Percentiles rank a stretch among this genome's conserved stretches.
Evolutionary conservation across 1,140 invertebrate genomes (phyloP).

Genomic region (Caenorhabditis briggsae): DNA sequence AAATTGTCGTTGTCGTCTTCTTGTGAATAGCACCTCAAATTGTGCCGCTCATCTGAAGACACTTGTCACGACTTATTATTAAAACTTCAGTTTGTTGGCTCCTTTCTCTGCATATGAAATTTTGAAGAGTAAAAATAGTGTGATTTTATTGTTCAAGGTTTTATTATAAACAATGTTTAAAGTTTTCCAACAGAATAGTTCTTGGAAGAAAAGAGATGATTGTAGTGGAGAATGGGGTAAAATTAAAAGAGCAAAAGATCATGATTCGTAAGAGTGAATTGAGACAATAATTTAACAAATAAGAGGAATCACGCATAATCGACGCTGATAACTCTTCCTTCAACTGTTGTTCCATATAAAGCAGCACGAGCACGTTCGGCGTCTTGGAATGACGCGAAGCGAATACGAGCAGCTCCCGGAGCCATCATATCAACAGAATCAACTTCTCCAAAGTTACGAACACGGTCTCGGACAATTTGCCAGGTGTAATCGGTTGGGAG

Average conservation of each 20-base stretch:
- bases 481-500: constrained; percentile 77
- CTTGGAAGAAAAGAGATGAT: neutral
- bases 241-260: constrained; percentile 24
- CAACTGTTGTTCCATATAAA: constrained; percentile 71
- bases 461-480: constrained; percentile 76
- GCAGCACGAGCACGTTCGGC: constrained; percentile 71
- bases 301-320: constrained; percentile 69
- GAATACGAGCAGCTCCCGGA: constrained; percentile 75
- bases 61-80: constrained; percentile 53
- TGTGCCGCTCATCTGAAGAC: constrained; percentile 51
- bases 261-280: constrained; percentile 10
- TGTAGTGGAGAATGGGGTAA: neutral
- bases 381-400: constrained; percentile 69
- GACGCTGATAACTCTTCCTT: constrained; percentile 72
- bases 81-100: constrained; percentile 19
- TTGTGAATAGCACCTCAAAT: constrained; percentile 46
- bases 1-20: constrained; percentile 22
- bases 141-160: neutral
- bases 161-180: too few species aligned
- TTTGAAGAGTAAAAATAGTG: neutral
- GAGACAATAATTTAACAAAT: neutral
- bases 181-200: neutral
- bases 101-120: neutral
- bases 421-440: constrained; percentile 74
- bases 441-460: constrained; percentile 74